Evolutionary conservation across 2,888 invertebrate species (phyloP).

Genomic region (Arge pagana): DNA sequence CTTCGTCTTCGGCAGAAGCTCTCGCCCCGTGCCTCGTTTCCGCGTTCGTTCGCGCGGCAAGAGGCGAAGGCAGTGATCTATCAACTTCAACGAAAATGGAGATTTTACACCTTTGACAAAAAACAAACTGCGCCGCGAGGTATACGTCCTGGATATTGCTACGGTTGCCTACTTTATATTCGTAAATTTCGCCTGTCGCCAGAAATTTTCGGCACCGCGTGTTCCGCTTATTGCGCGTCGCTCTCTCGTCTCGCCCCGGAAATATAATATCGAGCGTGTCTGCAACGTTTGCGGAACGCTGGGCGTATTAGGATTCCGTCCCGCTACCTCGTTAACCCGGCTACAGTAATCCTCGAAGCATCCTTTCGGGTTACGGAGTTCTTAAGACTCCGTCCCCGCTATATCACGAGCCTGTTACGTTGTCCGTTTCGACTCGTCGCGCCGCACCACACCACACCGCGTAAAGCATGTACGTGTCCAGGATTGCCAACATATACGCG

Average conservation of each 20-base stretch:
- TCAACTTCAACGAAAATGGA: constrained; percentile 43
- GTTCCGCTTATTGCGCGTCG: constrained; percentile 39
- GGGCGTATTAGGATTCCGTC: no score
- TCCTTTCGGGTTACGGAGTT: no score
- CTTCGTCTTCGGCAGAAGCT: constrained; percentile 15
- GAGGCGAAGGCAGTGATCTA: constrained; percentile 34
- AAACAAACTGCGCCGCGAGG: constrained; percentile 29
- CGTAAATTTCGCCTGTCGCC: constrained; percentile 30
- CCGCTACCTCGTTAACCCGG: no score
- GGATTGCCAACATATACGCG: no score
- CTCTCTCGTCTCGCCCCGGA: constrained; percentile 1
- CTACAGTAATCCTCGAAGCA: no score
- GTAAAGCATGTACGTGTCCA: no score
- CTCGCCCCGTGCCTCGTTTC: constrained; percentile 20
- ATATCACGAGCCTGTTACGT: no score
- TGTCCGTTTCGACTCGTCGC: no score
- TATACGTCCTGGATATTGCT: background rate
- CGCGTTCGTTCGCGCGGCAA: constrained; percentile 4
- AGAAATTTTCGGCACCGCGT: constrained; percentile 35
- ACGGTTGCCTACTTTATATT: constrained; percentile 34
- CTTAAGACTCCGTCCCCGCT: no score
- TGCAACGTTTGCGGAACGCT: no score
- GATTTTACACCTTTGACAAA: constrained; percentile 40
- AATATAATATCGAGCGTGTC: constrained; percentile 13
- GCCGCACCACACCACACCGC: no score